A percentile compares a stretch with the other conserved stretches of the same genome.
phyloP scores from a whole-genome alignment of 2,888 invertebrate species.

The Nomada flava region DNA sequence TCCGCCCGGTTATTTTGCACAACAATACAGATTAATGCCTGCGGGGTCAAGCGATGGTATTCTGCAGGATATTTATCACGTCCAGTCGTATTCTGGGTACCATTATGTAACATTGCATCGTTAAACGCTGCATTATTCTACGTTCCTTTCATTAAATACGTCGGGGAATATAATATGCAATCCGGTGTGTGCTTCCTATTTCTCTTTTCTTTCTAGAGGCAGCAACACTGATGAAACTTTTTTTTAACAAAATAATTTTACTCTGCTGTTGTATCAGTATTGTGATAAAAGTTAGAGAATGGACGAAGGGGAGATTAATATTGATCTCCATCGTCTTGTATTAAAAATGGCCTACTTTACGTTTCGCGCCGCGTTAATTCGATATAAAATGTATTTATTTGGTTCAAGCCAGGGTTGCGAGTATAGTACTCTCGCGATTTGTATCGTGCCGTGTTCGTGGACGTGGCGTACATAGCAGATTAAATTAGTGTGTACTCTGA shows the following conservation, averaged over 20 bases:
- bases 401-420: background rate
- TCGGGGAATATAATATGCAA: constrained; percentile 12
- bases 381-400: too few relatives aligned
- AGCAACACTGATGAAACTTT: too few relatives aligned
- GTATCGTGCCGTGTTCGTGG: background rate
- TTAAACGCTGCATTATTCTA: constrained; percentile 6
- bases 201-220: background rate
- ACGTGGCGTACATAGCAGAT: background rate
- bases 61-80: constrained; percentile 13
- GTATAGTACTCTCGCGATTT: constrained; percentile 1
- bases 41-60: background rate
- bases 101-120: background rate
- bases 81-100: background rate
- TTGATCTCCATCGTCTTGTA: too few relatives aligned
- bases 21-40: constrained; percentile 18
- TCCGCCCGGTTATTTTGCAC: background rate
- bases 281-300: too few relatives aligned
- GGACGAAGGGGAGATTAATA: too few relatives aligned
- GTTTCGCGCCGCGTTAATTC: too few relatives aligned
- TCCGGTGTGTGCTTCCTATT: background rate
- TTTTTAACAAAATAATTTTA: too few relatives aligned
- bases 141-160: constrained; percentile 4
- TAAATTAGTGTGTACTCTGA: constrained; percentile 28
- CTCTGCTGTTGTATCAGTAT: too few relatives aligned
- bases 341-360: too few relatives aligned